Conservation (phyloP, 2,888 invertebrate genomes). For the Lymantria dispar region DNA sequence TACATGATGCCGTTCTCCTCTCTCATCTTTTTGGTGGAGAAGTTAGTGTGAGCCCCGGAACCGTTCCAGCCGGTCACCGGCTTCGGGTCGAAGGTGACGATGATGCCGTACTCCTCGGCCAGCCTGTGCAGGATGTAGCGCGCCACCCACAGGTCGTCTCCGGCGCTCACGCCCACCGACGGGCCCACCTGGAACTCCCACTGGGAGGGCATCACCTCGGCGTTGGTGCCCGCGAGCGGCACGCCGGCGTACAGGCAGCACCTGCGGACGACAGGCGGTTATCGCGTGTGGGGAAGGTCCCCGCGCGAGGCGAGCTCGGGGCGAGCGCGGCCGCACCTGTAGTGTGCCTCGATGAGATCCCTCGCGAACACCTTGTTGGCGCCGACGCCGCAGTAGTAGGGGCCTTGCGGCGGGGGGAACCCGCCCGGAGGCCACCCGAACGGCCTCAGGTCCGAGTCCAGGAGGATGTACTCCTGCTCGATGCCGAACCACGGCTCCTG, state of each 20-base stretch:
- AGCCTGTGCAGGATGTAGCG: constrained; percentile 92
- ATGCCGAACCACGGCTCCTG: constrained; percentile 95
- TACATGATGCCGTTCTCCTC: constrained; percentile 92
- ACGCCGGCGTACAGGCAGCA: constrained; percentile 96
- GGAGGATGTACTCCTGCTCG: constrained; percentile 95
- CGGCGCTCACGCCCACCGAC: constrained; percentile 91
- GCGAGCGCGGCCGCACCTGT: constrained; percentile 64
- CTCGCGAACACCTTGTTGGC: constrained; percentile 97
- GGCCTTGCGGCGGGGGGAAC: constrained; percentile 96
- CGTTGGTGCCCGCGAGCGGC: constrained; percentile 96
- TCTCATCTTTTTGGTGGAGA: constrained; percentile 96
- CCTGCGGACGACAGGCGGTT: constrained; percentile 33
- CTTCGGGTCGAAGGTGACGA: constrained; percentile 82
- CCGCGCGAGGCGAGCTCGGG: too few relatives aligned
- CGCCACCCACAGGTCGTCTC: constrained; percentile 94
- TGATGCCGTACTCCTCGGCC: constrained; percentile 96
- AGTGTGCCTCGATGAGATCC: constrained; percentile 98
- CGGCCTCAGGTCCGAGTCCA: constrained; percentile 93
- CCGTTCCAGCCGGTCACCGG: constrained; percentile 95
- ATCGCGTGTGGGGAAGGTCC: too few relatives aligned
- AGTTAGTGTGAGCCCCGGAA: constrained; percentile 98
- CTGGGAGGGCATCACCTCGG: constrained; percentile 99
- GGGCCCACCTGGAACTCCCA: constrained; percentile 97
- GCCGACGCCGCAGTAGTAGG: constrained; percentile 99
- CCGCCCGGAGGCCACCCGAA: constrained; percentile 97